Evolutionary conservation across 2,113 vertebrate genomes (phyloP).

Genomic region (Mesoclemmys tuberculata): DNA sequence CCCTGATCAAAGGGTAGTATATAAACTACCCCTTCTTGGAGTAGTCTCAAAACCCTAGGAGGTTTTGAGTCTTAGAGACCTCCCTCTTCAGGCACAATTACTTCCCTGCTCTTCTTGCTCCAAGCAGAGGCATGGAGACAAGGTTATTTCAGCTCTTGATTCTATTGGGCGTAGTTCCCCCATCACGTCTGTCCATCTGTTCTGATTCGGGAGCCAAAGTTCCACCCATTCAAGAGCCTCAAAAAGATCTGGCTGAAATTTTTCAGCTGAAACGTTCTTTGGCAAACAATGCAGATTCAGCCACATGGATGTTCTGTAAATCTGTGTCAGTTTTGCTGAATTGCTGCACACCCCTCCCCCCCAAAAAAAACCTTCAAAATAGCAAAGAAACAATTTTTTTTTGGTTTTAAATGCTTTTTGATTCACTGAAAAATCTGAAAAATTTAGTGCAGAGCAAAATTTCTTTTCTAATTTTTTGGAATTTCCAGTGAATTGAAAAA

Average conservation of each 20-base stretch:
- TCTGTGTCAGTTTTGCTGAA: no score
- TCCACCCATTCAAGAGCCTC: no score
- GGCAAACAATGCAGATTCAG: no score
- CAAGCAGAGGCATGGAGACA: background rate
- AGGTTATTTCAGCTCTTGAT: background rate
- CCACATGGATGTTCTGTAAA: no score
- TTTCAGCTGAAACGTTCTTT: no score
- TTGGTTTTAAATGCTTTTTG: background rate
- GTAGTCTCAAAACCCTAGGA: no score
- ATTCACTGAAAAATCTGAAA: background rate
- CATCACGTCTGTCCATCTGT: accelerated
- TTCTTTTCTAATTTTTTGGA: background rate
- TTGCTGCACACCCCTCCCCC: no score
- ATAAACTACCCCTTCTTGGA: no score
- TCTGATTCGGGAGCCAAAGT: no score
- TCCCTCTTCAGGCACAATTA: background rate
- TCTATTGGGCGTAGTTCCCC: background rate
- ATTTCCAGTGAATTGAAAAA: background rate
- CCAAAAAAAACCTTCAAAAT: no score
- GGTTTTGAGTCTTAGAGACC: background rate
- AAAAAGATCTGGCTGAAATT: no score
- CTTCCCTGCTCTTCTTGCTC: background rate
- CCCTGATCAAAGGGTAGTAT: no score
- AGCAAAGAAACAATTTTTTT: background rate
- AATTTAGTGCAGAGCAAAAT: background rate